Base-by-base conservation (phyloP, 2,797 vertebrate species). In the Acrossocheilus fasciatus region DNA sequence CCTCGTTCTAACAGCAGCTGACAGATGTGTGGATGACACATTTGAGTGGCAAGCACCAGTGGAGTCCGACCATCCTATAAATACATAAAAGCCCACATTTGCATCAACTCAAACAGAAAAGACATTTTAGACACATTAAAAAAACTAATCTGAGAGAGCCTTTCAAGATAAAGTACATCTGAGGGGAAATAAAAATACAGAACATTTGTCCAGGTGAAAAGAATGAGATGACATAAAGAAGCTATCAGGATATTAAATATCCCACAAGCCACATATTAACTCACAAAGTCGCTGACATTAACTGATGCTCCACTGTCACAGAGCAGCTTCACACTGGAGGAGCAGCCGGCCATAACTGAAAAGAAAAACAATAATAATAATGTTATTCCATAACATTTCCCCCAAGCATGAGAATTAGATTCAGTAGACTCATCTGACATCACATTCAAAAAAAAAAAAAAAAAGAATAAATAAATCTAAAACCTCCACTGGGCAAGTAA, bases 41-140 rank as follows among this genome's bases (percentile, higher is more conserved):
- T 98, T 93, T 99, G 98, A 47, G 98, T 98, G 89, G 98, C 98
- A 92, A 99, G 95, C 89, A 98, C 95, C 83, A 99, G 94, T 0
- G 98, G 98, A 0, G 98, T 98, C 92, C 96, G 96, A 39, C 98
- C 98, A 0, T 99, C 98, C 98, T 99, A 89, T 54, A 54, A 3
- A 78, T 15, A 89, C n/a, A 78, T 26, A 39, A n/a, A 82, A 68
- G 11, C 2, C 20, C 30, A 80, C 9, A 47, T 30, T 52, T 69
- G n/a, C 57, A 83, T 54, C 10, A 70, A 39, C n/a, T 26, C 80
- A 83, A 30, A 8, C 11, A 75, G 78, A 5, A 43, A n/a, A 15
- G 18, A 77, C 85, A 68, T n/a, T n/a, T 1, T 4, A 39, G 6
- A 39, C 30, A 78, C 62, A 26, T 10, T 1, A 36, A 64, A 64